Evolutionary conservation across 2,797 vertebrate genomes (phyloP), one percentile per base, ranked within the genome.

Genomic region (Coreius guichenoti): DNA sequence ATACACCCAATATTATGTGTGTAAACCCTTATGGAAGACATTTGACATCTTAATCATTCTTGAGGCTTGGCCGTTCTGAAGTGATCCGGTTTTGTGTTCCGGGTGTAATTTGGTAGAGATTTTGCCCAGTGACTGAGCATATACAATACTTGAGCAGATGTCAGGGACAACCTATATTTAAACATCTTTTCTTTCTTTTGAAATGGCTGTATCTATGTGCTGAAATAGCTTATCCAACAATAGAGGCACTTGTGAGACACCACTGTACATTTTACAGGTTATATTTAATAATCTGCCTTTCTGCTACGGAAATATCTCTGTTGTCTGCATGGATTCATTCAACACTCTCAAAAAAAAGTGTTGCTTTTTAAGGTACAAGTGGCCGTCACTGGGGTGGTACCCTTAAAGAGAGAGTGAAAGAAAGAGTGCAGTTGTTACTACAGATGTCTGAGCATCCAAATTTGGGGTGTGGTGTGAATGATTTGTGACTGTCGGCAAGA

Each of bases 161-260:
- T 92, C 88, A 90, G 87, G 61, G 74, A 58, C 63, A 63, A 45
- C 29, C 89, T 90, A 91, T 90, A 93, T 86, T 92, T 90, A 93
- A 21, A 82, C 70, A n/a, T 54, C 1, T 56, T 65, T 61, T 87
- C 45, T 70, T 69, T 80, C 82, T 70, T 88, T 89, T 84, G 49
- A 85, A 74, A 83, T 77, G 29, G 49, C 87, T 72, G 85, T 89
- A 74, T 90, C 77, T 4, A 13, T 81, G 83, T 87, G 69, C 9
- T 56, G 90, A 86, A 68, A 90, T 87, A 91, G 84, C 70, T 87
- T 85, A 87, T 86, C 86, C 86, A 74, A 88, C 65, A 77, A 39
- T 78, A 68, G 58, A 77, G 31, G 58, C 12, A 56, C 56, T 33
- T 36, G 36, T 45, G 19, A 43, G 54, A 81, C 12, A 31, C n/a